Conservation (phyloP, 1,140 invertebrate species). For the Pentalonia nigronervosa region DNA sequence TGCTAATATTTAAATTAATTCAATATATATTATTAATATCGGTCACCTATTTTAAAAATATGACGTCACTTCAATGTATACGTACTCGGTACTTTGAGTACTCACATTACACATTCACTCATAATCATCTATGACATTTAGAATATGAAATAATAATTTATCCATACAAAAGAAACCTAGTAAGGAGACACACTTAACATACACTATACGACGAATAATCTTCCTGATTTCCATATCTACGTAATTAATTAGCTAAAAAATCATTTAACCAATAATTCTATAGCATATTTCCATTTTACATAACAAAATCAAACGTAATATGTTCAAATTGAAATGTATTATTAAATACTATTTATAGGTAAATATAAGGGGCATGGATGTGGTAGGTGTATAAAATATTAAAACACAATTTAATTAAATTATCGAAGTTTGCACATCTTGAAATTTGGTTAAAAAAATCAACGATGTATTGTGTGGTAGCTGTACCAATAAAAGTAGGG, state of each 20-base stretch:
- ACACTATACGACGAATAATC: background rate
- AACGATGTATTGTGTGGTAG: background rate
- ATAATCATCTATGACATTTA: background rate
- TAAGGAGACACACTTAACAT: background rate
- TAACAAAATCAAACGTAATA: background rate
- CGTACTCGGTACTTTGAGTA: too few species aligned
- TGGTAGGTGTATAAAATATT: background rate
- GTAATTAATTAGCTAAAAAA: background rate
- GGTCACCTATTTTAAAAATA: too few species aligned
- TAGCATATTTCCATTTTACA: background rate
- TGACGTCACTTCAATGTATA: too few species aligned
- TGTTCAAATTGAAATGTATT: background rate
- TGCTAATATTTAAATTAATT: too few species aligned
- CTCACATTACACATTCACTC: background rate
- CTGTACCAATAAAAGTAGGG: too few species aligned
- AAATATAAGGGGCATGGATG: background rate
- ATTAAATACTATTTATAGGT: background rate
- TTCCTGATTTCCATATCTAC: background rate
- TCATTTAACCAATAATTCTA: background rate
- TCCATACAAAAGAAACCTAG: background rate
- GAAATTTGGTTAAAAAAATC: background rate
- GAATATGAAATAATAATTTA: background rate
- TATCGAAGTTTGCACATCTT: background rate
- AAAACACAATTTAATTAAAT: background rate
- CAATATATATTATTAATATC: too few species aligned